These are phyloP conservation scores for Zingel zingel DNA, from an alignment of 2,113 vertebrate genomes.

Conservation along the genomic window DNA sequence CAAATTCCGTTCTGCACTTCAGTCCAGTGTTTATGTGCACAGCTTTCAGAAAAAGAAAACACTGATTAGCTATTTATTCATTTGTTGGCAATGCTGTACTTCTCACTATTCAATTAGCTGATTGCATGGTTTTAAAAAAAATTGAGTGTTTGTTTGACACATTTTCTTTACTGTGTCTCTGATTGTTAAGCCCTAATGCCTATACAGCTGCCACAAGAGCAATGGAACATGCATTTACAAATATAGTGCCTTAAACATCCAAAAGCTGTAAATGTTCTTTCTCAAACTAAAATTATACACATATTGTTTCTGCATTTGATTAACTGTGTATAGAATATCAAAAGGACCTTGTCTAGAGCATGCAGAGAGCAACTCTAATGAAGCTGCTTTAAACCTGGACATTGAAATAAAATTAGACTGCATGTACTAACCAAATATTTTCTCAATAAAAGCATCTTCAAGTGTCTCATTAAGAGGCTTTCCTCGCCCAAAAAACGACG, in stretches of 20 bases:
- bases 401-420: constrained; percentile 23
- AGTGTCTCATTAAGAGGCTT: constrained; percentile 14
- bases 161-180: constrained; percentile 17
- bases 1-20: neutral
- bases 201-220: constrained; percentile 5
- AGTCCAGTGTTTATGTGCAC: neutral
- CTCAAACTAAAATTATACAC: constrained; percentile 3
- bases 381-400: constrained; percentile 10
- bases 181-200: constrained; percentile 11
- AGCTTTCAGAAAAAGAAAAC: neutral
- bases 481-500: too few species aligned
- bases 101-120: neutral
- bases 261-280: neutral
- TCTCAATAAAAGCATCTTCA: constrained; percentile 30
- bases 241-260: neutral
- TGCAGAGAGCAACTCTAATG: constrained; percentile 10
- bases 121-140: constrained; percentile 27
- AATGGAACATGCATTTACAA: constrained; percentile 16
- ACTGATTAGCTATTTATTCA: neutral
- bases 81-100: constrained; percentile 8
- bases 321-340: constrained; percentile 9
- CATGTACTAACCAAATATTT: constrained; percentile 22
- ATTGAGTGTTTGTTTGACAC: constrained; percentile 21
- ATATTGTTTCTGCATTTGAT: constrained; percentile 14
- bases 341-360: constrained; percentile 33